These are phyloP conservation scores for Dryoscopus gambensis DNA, from an alignment of 2,113 vertebrate genomes.

Conservation along the genomic window DNA sequence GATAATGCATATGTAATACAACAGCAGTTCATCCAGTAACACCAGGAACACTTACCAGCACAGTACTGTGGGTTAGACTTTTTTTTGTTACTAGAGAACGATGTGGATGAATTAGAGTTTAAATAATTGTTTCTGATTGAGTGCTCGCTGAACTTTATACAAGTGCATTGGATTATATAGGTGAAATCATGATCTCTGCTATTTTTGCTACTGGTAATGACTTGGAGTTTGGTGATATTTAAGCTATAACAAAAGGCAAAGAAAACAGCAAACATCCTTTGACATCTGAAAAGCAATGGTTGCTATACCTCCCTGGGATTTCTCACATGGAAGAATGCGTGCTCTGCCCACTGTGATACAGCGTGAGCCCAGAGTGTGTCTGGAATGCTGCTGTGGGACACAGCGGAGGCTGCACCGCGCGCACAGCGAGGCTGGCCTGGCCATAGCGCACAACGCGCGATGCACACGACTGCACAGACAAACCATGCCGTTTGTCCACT, in stretches of 20 bases:
- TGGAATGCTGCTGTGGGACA: not conserved
- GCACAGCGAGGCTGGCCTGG: not conserved
- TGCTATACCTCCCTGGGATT: not conserved
- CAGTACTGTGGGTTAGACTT: not conserved
- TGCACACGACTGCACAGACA: not conserved
- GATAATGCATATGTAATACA: not conserved
- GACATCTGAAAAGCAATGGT: not conserved
- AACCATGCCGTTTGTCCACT: not conserved
- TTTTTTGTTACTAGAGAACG: not conserved
- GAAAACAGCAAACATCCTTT: not conserved
- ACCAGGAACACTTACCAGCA: not conserved
- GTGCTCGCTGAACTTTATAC: not conserved
- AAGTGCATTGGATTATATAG: not conserved
- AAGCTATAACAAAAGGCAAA: not conserved
- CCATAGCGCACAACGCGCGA: fast-evolving
- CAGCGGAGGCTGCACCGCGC: not conserved
- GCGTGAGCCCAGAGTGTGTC: not conserved
- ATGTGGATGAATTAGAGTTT: not conserved
- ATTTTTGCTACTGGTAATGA: not conserved
- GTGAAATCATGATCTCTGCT: not conserved
- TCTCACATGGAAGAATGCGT: not conserved
- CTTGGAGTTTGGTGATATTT: not conserved
- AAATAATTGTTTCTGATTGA: not conserved
- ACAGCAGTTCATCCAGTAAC: not conserved
- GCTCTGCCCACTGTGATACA: not conserved